phyloP scores from a whole-genome alignment of 2,888 invertebrate genomes.

The Lasioglossum oenotherae region DNA sequence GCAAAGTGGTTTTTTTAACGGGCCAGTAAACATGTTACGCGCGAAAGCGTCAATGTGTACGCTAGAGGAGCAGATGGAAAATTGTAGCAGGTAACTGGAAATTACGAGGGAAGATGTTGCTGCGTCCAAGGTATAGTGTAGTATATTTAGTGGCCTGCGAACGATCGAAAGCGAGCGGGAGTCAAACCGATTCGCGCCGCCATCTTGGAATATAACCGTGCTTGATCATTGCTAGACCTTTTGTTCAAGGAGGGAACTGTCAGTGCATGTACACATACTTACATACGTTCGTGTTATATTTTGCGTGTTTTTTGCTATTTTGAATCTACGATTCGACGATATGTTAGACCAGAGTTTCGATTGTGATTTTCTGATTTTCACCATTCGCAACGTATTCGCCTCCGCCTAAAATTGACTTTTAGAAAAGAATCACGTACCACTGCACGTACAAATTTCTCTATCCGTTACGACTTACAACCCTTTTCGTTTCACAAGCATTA shows the following conservation, averaged over 20 bases:
- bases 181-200: conserved; percentile 55
- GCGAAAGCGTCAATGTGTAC: not conserved
- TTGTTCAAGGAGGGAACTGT: conserved; percentile 60
- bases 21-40: not conserved
- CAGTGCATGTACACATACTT: conserved; percentile 47
- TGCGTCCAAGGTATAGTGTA: not conserved
- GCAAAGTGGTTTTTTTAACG: not conserved
- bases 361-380: not conserved
- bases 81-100: not conserved
- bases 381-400: not conserved
- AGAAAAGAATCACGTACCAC: conserved; percentile 26
- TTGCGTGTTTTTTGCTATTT: conserved; percentile 35
- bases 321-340: conserved; percentile 4
- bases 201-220: conserved; percentile 59
- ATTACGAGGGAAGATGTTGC: not conserved
- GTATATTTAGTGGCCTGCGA: conserved; percentile 14
- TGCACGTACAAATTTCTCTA: conserved; percentile 16
- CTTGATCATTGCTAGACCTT: conserved; percentile 36
- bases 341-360: not conserved
- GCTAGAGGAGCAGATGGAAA: not conserved
- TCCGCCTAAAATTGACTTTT: conserved; percentile 26
- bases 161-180: conserved; percentile 18
- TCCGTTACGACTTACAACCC: not conserved
- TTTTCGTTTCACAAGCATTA: conserved; percentile 6
- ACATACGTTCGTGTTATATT: conserved; percentile 32